Base-by-base conservation (phyloP, 2,888 invertebrate species). In the Erebia epiphron region DNA sequence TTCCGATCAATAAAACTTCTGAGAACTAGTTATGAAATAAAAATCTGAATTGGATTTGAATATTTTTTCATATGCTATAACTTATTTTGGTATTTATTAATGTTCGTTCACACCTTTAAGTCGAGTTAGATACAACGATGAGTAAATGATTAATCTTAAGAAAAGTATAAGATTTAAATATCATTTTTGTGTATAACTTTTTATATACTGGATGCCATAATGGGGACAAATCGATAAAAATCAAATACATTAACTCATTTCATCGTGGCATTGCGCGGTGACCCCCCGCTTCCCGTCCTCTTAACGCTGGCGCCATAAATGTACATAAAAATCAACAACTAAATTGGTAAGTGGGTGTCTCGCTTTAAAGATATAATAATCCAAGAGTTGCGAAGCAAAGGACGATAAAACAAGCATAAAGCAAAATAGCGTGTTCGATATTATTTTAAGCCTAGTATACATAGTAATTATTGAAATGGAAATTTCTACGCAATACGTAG, bases 241-340 rank as follows among this genome's bases (percentile, higher is more conserved):
- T 69, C 49, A 43, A 58, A 67, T 67, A 69, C 21, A 26, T 54
- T 16, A 67, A 54, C 11, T 65, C 41, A 49, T 68, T 73, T 49
- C 60, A 58, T 14, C 26, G 64, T 52, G 64, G 60, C 21, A 58
- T 66, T 70, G 65, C 41, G 16, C 65, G 52, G 63, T 61, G 68
- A 41, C 50, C 43, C 62, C 70, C 68, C 41, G 56, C 60, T 60
- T 54, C 11, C 60, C 35, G 11, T 43, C 16, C 16, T 18, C 8
- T 57, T 26, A 70, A 72, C 62, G 52, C 54, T 58, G 54, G 68
- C 62, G 54, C 62, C 65, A 62, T 58, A 43, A 69, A 43, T 60
- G 46, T 16, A 62, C 58, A 70, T 68, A 73, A 67, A 73, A 68
- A 58, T 18, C 21, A 66, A 65, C 65, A 67, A 57, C 66, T 69